Evolutionary conservation across 2,888 invertebrate species (phyloP), one percentile per base, ranked within the genome.

Genomic region (Thymelicus acteon): DNA sequence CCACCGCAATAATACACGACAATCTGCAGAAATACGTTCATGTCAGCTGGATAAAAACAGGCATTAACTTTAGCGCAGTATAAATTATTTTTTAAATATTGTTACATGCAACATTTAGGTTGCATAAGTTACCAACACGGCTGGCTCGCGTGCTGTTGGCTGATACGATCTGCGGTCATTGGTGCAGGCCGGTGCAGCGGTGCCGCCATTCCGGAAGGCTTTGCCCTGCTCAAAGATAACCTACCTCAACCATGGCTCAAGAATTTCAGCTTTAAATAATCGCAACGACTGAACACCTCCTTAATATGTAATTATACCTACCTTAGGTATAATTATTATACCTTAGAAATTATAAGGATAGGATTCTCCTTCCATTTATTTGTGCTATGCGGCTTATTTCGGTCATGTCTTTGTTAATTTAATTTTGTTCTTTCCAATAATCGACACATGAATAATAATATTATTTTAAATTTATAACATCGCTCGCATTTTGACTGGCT

Each of bases 101-200:
- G 76, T 78, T 70, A 70, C 58, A 60, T 72, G 79, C 79, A 84
- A 80, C 79, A 78, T 79, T 78, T 81, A 77, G 76, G 77, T 80
- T 79, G 80, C 78, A 77, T 78, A 81, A 78, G 81, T 80, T 79
- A 79, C 78, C 76, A 72, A 75, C 60, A 72, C 70, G 7, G 37
- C 40, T 15, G 63, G 48, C 3, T 84, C 78, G 83, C 84, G 85
- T 84, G 83, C 74, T 60, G 57, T 37, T n/a, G 39, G 68, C 73
- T 72, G 83, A 85, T 84, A 82, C 63, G 76, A 84, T 83, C 84
- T 77, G 79, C 79, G 77, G 80, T 77, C 78, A 74, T 73, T 74
- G 77, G 75, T 60, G 70, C 70, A 60, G 8, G 60, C 49, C 15
- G 60, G 12, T 24, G 19, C 48, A 52, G 61, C 15, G 60, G 12